Evolutionary conservation across 1,140 invertebrate genomes (phyloP).

Genomic region (Drosophila sucinea): DNA sequence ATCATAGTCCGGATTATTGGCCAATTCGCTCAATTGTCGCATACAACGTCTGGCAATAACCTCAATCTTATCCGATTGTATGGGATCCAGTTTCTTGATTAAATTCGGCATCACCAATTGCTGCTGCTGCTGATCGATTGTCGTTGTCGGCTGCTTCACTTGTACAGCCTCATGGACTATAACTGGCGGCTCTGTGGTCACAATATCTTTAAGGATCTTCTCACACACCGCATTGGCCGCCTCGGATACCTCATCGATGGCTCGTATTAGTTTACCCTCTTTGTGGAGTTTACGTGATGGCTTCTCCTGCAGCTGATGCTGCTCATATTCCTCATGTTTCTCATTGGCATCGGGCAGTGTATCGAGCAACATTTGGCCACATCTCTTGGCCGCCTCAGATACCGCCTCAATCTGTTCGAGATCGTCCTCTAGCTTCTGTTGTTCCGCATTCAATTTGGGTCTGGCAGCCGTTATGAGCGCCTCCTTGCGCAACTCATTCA

Average conservation of each 20-base stretch:
- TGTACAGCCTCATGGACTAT: slow-evolving; percentile 70
- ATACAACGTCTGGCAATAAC: slow-evolving; percentile 79
- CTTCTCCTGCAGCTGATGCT: slow-evolving; percentile 1
- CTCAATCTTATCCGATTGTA: slow-evolving; percentile 77
- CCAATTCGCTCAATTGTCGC: slow-evolving; percentile 75
- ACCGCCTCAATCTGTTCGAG: slow-evolving; percentile 82
- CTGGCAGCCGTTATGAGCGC: slow-evolving; percentile 69
- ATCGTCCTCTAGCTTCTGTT: slow-evolving; percentile 64
- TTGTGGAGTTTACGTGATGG: slow-evolving; percentile 64
- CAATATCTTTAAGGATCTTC: slow-evolving; percentile 79
- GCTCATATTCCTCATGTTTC: background rate
- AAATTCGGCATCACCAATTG: slow-evolving; percentile 69
- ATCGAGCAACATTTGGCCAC: slow-evolving; percentile 83
- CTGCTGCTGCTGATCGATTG: background rate
- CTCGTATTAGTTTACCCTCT: slow-evolving; percentile 74
- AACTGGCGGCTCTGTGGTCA: slow-evolving; percentile 78
- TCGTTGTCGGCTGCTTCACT: slow-evolving; percentile 55
- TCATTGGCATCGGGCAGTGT: slow-evolving; percentile 71
- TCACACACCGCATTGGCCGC: slow-evolving; percentile 79
- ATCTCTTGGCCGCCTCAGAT: slow-evolving; percentile 83
- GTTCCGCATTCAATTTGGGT: slow-evolving; percentile 70
- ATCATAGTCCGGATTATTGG: slow-evolving; percentile 69
- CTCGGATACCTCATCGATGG: slow-evolving; percentile 79
- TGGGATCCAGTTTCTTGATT: slow-evolving; percentile 81
- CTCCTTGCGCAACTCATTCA: slow-evolving; percentile 79